Base-by-base conservation (phyloP, 2,888 invertebrate species). In the Acanthosepion lycidas region DNA sequence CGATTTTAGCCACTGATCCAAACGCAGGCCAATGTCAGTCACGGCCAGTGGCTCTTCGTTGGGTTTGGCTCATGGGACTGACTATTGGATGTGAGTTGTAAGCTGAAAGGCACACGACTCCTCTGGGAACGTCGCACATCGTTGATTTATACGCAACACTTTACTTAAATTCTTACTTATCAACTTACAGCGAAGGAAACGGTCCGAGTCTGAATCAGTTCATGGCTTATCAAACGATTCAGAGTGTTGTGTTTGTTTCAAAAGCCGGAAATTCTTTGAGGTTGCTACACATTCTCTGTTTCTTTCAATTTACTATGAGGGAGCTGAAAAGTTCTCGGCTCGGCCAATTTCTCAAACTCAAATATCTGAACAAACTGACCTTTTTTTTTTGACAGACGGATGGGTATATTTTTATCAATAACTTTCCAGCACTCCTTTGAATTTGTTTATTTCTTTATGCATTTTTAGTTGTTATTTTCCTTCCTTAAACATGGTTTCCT, bases 1-100 rank as follows among this genome's bases (percentile, higher is more conserved):
- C 78, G 78, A 78, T 78, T 78, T 78, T 78, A 78, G 78, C 78
- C n/a, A 78, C n/a, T 78, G 78, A n/a, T 78, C 78, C 33, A 78
- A 78, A 33, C 78, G 78, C 78, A 33, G n/a, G 33, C 78, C n/a
- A 78, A 78, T 78, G 78, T 78, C 78, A 78, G 78, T 78, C 78
- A 78, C 78, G n/a, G 78, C 78, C 78, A 78, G 15, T 78, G 78
- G 78, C 78, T 78, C n/a, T 78, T 78, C n/a, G 78, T n/a, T 78
- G n/a, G 78, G n/a, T 78, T 33, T 18, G 78, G 78, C 78, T 12
- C 78, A 4, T 78, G 78, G 78, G 78, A 78, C 78, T 78, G n/a
- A 78, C n/a, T 78, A 33, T n/a, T 78, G 78, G 78, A 78, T 78
- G 78, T 78, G 78, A 78, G 78, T 6, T 78, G 78, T 15, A 78